Conservation (phyloP, 2,888 invertebrate genomes). For the Cataglyphis albicans region DNA sequence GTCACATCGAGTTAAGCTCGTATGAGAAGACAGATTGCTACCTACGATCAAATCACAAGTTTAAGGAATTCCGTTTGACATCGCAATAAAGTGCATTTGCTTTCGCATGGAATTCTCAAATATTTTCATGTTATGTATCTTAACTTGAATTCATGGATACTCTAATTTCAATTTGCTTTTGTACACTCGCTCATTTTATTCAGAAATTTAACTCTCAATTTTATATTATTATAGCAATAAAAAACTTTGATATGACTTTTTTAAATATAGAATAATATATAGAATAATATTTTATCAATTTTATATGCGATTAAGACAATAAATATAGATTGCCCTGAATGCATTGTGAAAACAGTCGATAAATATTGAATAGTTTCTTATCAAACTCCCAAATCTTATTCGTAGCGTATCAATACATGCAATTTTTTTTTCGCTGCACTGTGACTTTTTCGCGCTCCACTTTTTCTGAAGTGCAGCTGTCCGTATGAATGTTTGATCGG, state of each 20-base stretch:
- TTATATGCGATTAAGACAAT: background rate
- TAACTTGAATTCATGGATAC: no score
- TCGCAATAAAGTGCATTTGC: constrained; percentile 10
- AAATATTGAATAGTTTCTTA: constrained; percentile 9
- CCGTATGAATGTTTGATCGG: constrained; percentile 36
- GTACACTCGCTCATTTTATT: background rate
- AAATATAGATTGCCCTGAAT: background rate
- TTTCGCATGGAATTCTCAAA: constrained; percentile 28
- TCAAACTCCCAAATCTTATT: background rate
- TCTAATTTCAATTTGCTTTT: constrained; percentile 4
- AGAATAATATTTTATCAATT: background rate
- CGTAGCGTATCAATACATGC: background rate
- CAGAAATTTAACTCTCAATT: background rate
- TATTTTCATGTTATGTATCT: background rate
- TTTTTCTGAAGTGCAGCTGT: constrained; percentile 28
- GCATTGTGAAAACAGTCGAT: background rate
- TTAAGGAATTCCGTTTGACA: constrained; percentile 33
- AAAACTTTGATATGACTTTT: background rate
- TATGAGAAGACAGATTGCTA: background rate
- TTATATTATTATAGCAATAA: background rate
- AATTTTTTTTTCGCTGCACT: constrained; percentile 14
- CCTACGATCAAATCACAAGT: constrained; percentile 12
- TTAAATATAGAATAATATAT: no score
- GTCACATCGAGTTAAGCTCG: constrained; percentile 9
- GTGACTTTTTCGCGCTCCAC: background rate